Base-by-base conservation (phyloP, 2,797 vertebrate genomes). In the Pantherophis alleghaniensis region DNA sequence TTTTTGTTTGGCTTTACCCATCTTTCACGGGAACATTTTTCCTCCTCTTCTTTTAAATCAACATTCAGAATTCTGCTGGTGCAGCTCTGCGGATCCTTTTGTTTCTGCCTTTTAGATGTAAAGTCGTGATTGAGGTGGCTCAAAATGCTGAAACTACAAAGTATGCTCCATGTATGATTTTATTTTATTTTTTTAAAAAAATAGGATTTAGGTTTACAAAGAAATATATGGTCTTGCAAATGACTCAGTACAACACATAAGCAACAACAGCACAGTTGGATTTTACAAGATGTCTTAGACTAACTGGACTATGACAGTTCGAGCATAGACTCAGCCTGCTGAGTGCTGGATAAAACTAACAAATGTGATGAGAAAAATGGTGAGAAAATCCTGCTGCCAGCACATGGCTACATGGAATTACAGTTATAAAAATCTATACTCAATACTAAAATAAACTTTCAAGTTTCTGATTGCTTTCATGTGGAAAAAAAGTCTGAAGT, bases 121-220 rank as follows among this genome's bases (percentile, higher is more conserved):
- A 95, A 97, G 96, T 97, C 96, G 97, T 89, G 96, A 96, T 94
- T 95, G 96, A 95, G 90, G 97, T 95, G 97, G 96, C 96, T 98
- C 97, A 97, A 97, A 97, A 95, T 96, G 97, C 98, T 98, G 98
- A 98, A 98, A 98, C 98, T 97, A 96, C 95, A 98, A 98, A 98
- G 97, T 95, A 97, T 22, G 96, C 0, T 96, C 97, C 95, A 90
- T 97, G 97, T 96, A 97, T 97, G 95, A 98, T 93, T 96, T 95
- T 69, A 95, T 91, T 93, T 53, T 53, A 53, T 53, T 87, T 87
- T 92, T 60, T 91, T 13, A 0, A 69, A 83, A 93, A 93, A 89
- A 96, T 95, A 96, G 94, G 94, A 95, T 83, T 95, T 56, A 0
- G 90, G 95, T 86, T 90, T 94, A 92, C 88, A 96, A 96, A 96